phyloP scores from a whole-genome alignment of 2,797 vertebrate species.

The Sebastes minor region DNA sequence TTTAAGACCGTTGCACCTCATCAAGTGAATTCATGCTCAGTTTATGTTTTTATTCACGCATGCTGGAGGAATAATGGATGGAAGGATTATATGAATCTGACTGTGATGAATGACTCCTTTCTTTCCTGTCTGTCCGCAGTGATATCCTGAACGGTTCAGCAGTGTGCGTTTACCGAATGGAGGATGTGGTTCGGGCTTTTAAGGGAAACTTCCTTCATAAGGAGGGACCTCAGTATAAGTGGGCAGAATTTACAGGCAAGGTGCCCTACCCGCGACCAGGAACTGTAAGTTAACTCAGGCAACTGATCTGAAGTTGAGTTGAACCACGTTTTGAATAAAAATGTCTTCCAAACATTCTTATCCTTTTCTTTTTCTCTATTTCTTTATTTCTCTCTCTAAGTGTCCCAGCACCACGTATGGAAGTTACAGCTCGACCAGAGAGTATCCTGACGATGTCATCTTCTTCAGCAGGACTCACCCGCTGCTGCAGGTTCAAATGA shows the following conservation, averaged over 20 bases:
- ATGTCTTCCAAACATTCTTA: background rate
- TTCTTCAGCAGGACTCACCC: conserved; percentile 88
- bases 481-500: conserved; percentile 71
- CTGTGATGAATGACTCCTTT: conserved; percentile 12
- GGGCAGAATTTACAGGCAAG: conserved; percentile 84
- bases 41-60: background rate
- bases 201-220: conserved; percentile 87
- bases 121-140: conserved; percentile 52
- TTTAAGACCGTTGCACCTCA: conserved; percentile 5
- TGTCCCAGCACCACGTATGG: conserved; percentile 88
- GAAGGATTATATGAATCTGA: background rate
- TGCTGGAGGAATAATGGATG: background rate
- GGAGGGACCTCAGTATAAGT: conserved; percentile 87
- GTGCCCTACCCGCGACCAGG: conserved; percentile 86
- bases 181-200: conserved; percentile 83
- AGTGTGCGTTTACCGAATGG: conserved; percentile 86
- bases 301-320: background rate
- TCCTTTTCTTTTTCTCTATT: background rate
- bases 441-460: conserved; percentile 88
- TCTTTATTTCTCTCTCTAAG: conserved; percentile 49
- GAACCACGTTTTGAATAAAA: background rate
- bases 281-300: conserved; percentile 77
- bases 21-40: background rate
- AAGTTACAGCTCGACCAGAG: conserved; percentile 84
- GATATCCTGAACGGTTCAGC: conserved; percentile 87